Conservation (phyloP, 1,140 invertebrate species). For the Drosophila eugracilis region DNA sequence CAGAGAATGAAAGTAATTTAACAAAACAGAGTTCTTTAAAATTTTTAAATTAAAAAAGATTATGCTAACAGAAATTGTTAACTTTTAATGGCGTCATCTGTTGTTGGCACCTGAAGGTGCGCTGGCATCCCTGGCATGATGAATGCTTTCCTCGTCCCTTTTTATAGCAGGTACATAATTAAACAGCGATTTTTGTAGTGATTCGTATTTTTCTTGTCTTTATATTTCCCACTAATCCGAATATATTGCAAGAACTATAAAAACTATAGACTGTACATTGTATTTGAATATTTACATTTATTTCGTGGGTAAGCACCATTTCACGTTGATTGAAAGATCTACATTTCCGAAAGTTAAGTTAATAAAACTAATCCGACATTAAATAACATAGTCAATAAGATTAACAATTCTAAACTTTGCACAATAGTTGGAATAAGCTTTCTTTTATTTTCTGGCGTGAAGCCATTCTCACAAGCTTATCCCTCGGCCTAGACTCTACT, state of each 20-base stretch:
- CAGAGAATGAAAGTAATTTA: too few relatives aligned
- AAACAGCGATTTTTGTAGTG: too few relatives aligned
- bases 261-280: slow-evolving; percentile 26
- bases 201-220: too few relatives aligned
- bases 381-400: slow-evolving; percentile 42
- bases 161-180: too few relatives aligned
- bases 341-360: slow-evolving; percentile 1
- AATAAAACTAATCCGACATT: slow-evolving; percentile 46
- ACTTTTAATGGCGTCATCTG: too few relatives aligned
- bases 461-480: slow-evolving; percentile 22
- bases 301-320: slow-evolving; percentile 54
- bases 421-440: slow-evolving; percentile 11
- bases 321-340: slow-evolving; percentile 22
- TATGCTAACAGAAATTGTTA: too few relatives aligned
- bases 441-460: not conserved
- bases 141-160: too few relatives aligned
- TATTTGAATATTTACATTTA: slow-evolving; percentile 46
- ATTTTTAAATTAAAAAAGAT: too few relatives aligned
- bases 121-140: too few relatives aligned
- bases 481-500: slow-evolving; percentile 32
- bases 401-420: slow-evolving; percentile 31
- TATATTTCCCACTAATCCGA: too few relatives aligned
- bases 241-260: slow-evolving; percentile 43
- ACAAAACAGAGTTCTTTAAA: too few relatives aligned
- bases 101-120: too few relatives aligned